Evolutionary conservation across 2,113 vertebrate genomes (phyloP).

Genomic region (Tetrao urogallus): DNA sequence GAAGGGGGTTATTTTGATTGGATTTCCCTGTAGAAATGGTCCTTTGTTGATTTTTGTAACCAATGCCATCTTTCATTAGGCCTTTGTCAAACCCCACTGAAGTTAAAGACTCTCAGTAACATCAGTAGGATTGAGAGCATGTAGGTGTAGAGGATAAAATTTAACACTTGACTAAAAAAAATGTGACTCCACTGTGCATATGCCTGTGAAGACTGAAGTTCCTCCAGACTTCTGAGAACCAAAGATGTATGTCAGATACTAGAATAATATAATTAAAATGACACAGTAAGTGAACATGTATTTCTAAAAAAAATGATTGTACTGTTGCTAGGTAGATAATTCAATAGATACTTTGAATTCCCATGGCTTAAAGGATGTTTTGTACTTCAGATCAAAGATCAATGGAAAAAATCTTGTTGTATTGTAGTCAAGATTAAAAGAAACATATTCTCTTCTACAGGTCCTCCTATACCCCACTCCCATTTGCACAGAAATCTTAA

Average conservation of each 20-base stretch:
- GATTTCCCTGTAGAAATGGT: background rate
- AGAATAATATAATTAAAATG: constrained; percentile 23
- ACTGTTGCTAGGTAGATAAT: constrained; percentile 11
- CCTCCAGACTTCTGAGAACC: constrained; percentile 2
- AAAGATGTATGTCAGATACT: background rate
- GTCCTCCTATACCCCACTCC: background rate
- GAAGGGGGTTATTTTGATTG: background rate
- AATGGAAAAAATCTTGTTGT: constrained; percentile 21
- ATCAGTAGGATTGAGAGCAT: background rate
- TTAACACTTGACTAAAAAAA: constrained; percentile 20
- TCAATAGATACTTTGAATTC: constrained; percentile 37
- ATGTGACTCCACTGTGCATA: background rate
- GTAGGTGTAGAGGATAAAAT: background rate
- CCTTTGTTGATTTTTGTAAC: background rate
- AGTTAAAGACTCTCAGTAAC: constrained; percentile 11
- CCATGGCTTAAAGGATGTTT: background rate
- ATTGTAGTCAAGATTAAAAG: constrained; percentile 56
- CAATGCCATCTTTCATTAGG: background rate
- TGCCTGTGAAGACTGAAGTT: constrained; percentile 2
- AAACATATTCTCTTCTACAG: constrained; percentile 1
- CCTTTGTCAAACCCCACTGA: background rate
- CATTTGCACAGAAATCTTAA: constrained; percentile 1
- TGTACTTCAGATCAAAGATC: constrained; percentile 51
- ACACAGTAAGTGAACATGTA: background rate
- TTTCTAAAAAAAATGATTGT: constrained; percentile 39